Evolutionary conservation across 1,140 invertebrate genomes (phyloP), one percentile per base, ranked within the genome.

Genomic region (Procambarus virginalis): DNA sequence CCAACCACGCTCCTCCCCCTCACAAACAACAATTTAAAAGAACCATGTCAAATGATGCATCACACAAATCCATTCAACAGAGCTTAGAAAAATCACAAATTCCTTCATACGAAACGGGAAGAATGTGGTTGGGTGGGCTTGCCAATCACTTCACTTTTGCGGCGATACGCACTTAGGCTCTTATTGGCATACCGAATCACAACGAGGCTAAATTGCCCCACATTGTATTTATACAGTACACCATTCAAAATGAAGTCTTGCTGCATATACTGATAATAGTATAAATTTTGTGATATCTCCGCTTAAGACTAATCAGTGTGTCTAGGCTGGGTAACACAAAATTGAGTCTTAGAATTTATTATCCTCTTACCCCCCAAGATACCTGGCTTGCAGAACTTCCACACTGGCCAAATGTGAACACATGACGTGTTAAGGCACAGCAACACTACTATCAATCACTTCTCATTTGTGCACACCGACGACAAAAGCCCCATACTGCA

Each of bases 351-450:
- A 89, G 73, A 64, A 89, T 77, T 46, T 45, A 22, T 89, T 76
- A 89, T 76, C 86, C 78, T 87, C 86, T 87, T 79, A 48, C 64
- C 86, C 86, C 34, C 77, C 60, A 64, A 49, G 58, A 49, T 80
- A 87, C 64, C 86, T 73, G 86, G 86, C 86, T 80, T 80, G 70
- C 68, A 73, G 77, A 70, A 77, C 64, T 58, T 51, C 58, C 68
- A 76, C 76, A 86, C 86, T 81, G 86, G 51, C 79, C 80, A 10
- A 76, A 68, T 51, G 34, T 45, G 34, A 34, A 34, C 34, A n/a
- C 88, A 76, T 48, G 80, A 49, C 64, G 82, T 84, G 76, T 73
- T 78, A 89, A 89, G 88, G 88, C 88, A 89, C 88, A 89, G 88
- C 81, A 84, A 89, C 88, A 84, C 46, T 78, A 78, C 60, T 73